Conservation (phyloP, 2,797 vertebrate genomes). For the Cetoscarus ocellatus region DNA sequence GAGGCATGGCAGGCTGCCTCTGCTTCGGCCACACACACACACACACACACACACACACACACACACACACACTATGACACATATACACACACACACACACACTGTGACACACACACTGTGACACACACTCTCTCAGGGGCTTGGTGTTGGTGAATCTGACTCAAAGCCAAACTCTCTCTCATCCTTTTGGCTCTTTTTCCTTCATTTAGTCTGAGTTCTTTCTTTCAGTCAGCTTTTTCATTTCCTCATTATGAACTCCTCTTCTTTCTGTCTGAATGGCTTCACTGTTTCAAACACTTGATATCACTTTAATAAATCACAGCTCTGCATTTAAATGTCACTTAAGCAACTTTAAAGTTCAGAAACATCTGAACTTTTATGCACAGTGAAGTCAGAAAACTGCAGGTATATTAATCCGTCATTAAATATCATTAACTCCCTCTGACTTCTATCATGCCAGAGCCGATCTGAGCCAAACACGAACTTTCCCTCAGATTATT, state of each 20-base stretch:
- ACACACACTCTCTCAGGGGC: constrained; percentile 6
- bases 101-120: constrained; percentile 28
- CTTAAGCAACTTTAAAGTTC: neutral
- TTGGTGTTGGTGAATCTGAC: constrained; percentile 26
- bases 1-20: constrained; percentile 61
- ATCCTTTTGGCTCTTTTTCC: constrained; percentile 20
- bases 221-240: constrained; percentile 9
- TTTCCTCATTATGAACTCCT: constrained; percentile 3
- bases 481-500: neutral
- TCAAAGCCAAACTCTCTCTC: constrained; percentile 32
- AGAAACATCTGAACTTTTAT: too few relatives aligned
- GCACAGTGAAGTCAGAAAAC: too few relatives aligned
- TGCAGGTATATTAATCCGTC: too few relatives aligned
- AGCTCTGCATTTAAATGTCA: neutral
- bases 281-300: neutral
- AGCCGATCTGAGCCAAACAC: neutral
- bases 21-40: constrained; percentile 20
- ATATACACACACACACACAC: constrained; percentile 34
- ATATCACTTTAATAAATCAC: neutral
- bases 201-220: constrained; percentile 20
- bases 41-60: constrained; percentile 27
- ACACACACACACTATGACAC: constrained; percentile 28
- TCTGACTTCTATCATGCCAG: too few relatives aligned
- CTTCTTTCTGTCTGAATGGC: neutral
- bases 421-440: too few relatives aligned